Conservation (phyloP, 2,797 vertebrate species). For the Clamator glandarius region DNA sequence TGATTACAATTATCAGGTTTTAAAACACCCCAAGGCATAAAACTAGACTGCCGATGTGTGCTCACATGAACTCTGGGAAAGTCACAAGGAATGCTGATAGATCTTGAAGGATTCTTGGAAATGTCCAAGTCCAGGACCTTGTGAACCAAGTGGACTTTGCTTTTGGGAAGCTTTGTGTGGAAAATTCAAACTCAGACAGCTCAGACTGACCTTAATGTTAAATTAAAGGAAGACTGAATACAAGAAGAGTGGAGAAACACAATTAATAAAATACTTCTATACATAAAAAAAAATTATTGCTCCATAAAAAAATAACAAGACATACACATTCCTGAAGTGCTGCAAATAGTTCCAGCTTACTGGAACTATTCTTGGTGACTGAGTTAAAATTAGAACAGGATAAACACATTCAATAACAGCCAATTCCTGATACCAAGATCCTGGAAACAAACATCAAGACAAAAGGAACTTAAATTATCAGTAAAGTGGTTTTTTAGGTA, state of each 20-base stretch:
- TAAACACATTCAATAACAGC: not conserved
- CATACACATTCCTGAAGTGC: not conserved
- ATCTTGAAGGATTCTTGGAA: not conserved
- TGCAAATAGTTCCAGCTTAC: not conserved
- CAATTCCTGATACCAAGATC: not conserved
- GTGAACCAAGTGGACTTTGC: not conserved
- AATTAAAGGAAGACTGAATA: not conserved
- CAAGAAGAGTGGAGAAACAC: not conserved
- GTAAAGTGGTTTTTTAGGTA: not conserved
- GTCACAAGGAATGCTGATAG: not conserved
- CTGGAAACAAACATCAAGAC: slow-evolving; percentile 24
- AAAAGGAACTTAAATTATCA: not conserved
- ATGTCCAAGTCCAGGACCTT: not conserved
- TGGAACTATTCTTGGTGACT: not conserved
- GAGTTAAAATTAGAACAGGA: slow-evolving; percentile 27
- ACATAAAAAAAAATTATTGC: not conserved
- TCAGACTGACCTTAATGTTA: not conserved
- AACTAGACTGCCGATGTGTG: not conserved
- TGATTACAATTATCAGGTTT: not conserved
- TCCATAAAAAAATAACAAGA: not conserved
- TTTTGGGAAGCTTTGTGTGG: not conserved
- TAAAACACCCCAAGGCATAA: not conserved
- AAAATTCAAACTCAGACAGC: not conserved
- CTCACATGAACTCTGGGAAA: not conserved
- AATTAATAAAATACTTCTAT: not conserved